Percentiles rank a stretch among this genome's conserved stretches.
These are phyloP conservation scores for Muntiacus reevesi DNA, from an alignment of 2,113 vertebrate genomes.

Conservation along the genomic window DNA sequence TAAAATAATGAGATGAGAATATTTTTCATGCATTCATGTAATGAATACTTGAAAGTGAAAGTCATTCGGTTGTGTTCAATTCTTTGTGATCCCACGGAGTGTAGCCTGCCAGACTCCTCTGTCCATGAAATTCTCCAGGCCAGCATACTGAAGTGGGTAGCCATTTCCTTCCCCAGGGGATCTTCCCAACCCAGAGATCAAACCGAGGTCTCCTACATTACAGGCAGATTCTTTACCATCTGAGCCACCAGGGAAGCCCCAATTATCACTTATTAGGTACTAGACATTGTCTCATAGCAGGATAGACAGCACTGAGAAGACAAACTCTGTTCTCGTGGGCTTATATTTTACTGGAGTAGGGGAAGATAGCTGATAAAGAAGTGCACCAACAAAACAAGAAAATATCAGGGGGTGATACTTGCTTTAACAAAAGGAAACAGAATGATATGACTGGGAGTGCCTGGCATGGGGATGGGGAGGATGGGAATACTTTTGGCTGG, in stretches of 20 bases:
- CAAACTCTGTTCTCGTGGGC: not conserved
- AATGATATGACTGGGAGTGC: not conserved
- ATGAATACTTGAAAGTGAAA: not conserved
- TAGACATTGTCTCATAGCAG: not conserved
- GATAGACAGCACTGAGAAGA: not conserved
- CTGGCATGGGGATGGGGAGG: not conserved
- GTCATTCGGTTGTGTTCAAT: rapidly evolving
- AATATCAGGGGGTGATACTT: not conserved
- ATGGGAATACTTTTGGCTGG: not conserved
- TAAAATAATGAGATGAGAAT: conserved; percentile 4
- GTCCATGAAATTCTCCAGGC: not conserved
- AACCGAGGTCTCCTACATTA: not conserved
- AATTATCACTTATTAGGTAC: not conserved
- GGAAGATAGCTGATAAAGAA: not conserved
- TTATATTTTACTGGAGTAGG: not conserved
- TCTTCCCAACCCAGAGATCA: not conserved
- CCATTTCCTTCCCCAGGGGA: not conserved
- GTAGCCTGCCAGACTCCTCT: not conserved
- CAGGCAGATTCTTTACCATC: not conserved
- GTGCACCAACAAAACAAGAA: not conserved
- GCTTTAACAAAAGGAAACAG: not conserved
- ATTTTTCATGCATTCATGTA: not conserved
- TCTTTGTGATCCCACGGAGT: not conserved
- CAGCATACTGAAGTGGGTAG: not conserved
- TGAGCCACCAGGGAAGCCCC: not conserved